Evolutionary conservation across 1,140 invertebrate species (phyloP), one percentile per base, ranked within the genome.

Genomic region (Drosophila ercepeae): DNA sequence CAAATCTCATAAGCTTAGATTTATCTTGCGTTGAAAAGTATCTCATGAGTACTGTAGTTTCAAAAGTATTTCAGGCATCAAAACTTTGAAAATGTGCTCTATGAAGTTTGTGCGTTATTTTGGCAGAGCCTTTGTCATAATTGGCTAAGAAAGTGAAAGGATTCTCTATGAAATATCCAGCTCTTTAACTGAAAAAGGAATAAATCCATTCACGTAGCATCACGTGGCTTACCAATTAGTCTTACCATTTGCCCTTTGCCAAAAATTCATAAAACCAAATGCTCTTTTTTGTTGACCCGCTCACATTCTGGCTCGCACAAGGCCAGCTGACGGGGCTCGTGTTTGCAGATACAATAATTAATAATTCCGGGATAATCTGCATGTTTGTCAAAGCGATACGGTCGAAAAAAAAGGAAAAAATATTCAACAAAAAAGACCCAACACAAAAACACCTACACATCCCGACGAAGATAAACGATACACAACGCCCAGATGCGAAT

Each of bases 351-450:
- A 88, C 79, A 82, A 82, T 86, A 86, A 86, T 86, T 86, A 86
- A 86, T 86, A 86, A 86, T 86, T 88, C 82, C 59, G 53, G 82
- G 82, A 86, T 86, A 86, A 86, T 81, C 82, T 78, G 63, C 78
- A 88, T 86, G 82, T 86, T 86, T 86, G 82, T 86, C 82, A 86
- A 88, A 86, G 51, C 59, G 82, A 86, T 86, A 82, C 72, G 79
- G 68, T 61, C 72, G 64, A 34, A 65, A 79, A 78, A 73, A 53
- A 36, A 18, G 19, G 41, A 51, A 44, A 44, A 7, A n/a, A 63
- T 72, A 58, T 68, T 71, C 54, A 21, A 36, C 16, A 54, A 78
- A 71, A 61, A 78, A 71, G 58, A 53, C 52, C 52, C 7, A 57
- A 55, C 19, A 50, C 54, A 65, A 63, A 53, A 58, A 71, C 71